Base-by-base conservation (phyloP, 2,888 invertebrate species). In the Ceriagrion tenellum region DNA sequence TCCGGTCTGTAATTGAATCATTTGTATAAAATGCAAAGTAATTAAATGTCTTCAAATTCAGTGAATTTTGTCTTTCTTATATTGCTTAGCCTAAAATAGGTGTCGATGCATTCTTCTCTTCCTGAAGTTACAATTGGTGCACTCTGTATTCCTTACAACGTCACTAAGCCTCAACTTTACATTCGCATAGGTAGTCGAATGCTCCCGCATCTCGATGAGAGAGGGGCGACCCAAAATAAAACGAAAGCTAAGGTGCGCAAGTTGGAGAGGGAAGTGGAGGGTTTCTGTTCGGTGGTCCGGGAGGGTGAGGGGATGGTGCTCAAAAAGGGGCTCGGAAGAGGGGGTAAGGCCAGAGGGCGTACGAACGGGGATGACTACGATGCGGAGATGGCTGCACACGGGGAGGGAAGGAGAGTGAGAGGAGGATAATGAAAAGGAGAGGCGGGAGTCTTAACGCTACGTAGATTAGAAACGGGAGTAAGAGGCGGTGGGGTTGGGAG, bases 351-450 rank as follows among this genome's bases (percentile, higher is more conserved):
- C 16, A 16, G 59, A 2, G 20, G 59, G 59, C 2, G 20, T 2
- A 59, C 59, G 16, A 20, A 2, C 4, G 18, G 35, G 35, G 81
- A 30, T 20, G 12, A 35, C 81, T 30, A 18, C 35, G 81, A 23
- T 35, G 81, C 81, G 12, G 81, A 81, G 81, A 81, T 81, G 35
- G 81, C 81, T 35, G 35, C 35, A 69, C 69, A n/a, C 69, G 12
- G 69, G n/a, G 69, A 26, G n/a, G n/a, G 69, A 69, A n/a, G 26
- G 16, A 47, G 59, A 59, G 59, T 16, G n/a, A 69, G 26, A 69
- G 81, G 81, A 35, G 81, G 35, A 35, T 81, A 81, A 81, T 81
- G 81, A 81, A 81, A 81, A 81, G 81, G 81, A 81, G 81, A 81
- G 81, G 81, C 30, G 16, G 81, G 81, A 81, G 81, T 81, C 30